Evolutionary conservation across 2,888 invertebrate species (phyloP), one percentile per base, ranked within the genome.

Genomic region (Dicroscelio sp.): DNA sequence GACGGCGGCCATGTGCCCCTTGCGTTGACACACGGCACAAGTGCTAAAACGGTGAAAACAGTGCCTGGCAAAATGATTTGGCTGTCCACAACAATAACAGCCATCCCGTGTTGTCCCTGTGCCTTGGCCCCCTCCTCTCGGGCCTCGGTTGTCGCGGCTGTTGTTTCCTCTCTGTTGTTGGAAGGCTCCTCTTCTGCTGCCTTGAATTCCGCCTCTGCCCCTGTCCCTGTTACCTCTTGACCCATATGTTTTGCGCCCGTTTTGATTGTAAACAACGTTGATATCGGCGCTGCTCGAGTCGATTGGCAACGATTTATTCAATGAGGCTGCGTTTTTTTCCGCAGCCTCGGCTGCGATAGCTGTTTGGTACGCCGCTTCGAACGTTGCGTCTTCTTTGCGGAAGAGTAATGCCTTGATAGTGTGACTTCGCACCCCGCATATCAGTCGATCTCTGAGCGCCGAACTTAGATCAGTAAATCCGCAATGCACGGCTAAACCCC

Each of bases 401-500:
- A 78, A 78, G 12, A 78, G 10, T 14, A 43, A 25, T 30, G 60
- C 30, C 30, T 33, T 78, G 14, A 23, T 78, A 1, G 63, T n/a
- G n/a, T 43, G 78, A 30, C 43, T 52, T 20, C 78, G 5, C 20
- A 78, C 14, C 12, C 78, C 78, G 43, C 78, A 78, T 5, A 63
- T 30, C 8, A 78, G n/a, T 27, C 30, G 60, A 55, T 78, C 63
- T 1, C 78, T 60, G 17, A 78, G 17, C 14, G 78, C 63, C 2
- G 63, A 31, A 27, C 12, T 65, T 27, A 71, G 25, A 30, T 71
- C 48, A 17, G 71, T 27, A 17, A 71, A 71, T 48, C n/a, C 52
- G 58, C 79, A 79, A 52, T 79, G 20, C 48, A 52, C 33, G 31
- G 79, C 79, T 1, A 33, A n/a, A 80, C 43, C 63, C 63, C 63